Percentiles rank a stretch among this genome's conserved stretches.
Evolutionary conservation across 2,888 invertebrate genomes (phyloP).

Genomic region (Cancer borealis): DNA sequence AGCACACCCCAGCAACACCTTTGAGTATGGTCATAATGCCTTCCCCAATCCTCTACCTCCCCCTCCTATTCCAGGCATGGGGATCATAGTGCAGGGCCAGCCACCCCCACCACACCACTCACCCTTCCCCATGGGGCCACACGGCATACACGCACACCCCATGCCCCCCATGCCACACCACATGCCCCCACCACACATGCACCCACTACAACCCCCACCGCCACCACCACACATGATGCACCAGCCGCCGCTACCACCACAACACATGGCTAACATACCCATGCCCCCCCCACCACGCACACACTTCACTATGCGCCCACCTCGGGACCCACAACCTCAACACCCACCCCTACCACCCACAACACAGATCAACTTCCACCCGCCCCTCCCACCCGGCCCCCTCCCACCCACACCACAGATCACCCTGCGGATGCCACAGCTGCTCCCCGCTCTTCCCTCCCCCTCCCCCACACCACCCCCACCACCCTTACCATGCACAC

Average conservation of each 20-base stretch:
- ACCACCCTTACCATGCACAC: background rate
- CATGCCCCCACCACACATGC: background rate
- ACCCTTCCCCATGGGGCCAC: background rate
- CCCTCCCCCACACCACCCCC: background rate
- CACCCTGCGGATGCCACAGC: background rate
- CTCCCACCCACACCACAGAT: background rate
- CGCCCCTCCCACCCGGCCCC: background rate
- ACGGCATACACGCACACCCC: background rate
- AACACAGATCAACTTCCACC: background rate
- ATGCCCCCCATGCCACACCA: background rate
- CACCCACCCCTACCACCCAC: background rate
- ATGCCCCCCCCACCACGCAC: background rate
- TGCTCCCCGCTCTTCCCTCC: background rate
- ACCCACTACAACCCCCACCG: background rate
- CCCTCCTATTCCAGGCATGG: background rate
- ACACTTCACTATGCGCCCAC: slow-evolving; percentile 14
- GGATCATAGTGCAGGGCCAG: background rate
- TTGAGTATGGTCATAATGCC: background rate
- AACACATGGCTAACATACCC: background rate
- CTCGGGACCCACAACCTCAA: background rate
- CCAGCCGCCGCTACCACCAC: background rate
- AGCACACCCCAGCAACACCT: background rate
- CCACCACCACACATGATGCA: background rate
- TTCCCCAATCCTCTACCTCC: background rate
- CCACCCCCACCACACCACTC: background rate